Percentiles rank a stretch among this genome's conserved stretches.
Conservation (phyloP, 2,888 invertebrate species). For the Lasius fuliginosus region DNA sequence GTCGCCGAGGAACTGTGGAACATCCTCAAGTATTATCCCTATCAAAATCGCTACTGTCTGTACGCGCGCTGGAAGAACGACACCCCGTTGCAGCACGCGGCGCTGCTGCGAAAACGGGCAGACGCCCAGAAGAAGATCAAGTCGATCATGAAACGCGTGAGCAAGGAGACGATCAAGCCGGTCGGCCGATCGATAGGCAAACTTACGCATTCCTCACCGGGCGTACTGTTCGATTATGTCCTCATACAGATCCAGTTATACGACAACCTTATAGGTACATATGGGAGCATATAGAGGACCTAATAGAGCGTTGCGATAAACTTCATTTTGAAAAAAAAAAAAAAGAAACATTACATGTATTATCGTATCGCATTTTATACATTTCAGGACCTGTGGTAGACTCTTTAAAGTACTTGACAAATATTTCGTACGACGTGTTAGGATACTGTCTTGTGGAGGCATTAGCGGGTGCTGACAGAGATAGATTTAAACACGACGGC, state of each 20-base stretch:
- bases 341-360: too few species aligned
- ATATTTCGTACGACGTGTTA: conserved; percentile 97
- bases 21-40: conserved; percentile 94
- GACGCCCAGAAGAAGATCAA: conserved; percentile 97
- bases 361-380: not conserved
- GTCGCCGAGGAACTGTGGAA: conserved; percentile 99
- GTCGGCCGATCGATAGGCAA: conserved; percentile 98
- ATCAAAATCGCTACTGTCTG: conserved; percentile 93
- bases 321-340: not conserved
- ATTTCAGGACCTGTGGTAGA: conserved; percentile 95
- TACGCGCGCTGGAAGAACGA: conserved; percentile 99
- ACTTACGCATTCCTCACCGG: conserved; percentile 98
- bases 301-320: not conserved
- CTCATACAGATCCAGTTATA: conserved; percentile 95
- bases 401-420: conserved; percentile 97
- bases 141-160: conserved; percentile 98
- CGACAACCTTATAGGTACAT: conserved; percentile 94
- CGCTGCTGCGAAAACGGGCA: conserved; percentile 93
- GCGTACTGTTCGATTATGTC: conserved; percentile 98
- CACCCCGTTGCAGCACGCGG: conserved; percentile 93
- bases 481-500: conserved; percentile 94
- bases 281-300: too few species aligned
- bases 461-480: conserved; percentile 92
- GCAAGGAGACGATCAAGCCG: conserved; percentile 99
- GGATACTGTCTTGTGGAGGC: conserved; percentile 98